Percentiles rank a stretch among this genome's conserved stretches.
phyloP scores from a whole-genome alignment of 2,888 invertebrate genomes.

The Cryptocheilus praepositus region DNA sequence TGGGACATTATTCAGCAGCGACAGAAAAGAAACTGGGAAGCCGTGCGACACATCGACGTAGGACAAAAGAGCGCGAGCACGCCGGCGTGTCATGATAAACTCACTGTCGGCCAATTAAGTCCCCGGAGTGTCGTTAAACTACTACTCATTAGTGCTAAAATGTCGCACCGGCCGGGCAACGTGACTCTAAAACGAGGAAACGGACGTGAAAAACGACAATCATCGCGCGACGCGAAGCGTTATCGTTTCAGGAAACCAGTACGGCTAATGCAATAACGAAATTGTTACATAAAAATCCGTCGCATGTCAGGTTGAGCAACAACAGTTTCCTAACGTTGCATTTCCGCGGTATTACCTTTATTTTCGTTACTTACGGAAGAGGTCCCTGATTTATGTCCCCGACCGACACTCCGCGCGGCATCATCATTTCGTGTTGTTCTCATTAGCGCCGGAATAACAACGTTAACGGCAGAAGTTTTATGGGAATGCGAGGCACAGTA shows the following conservation, averaged over 20 bases:
- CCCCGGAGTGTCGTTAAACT: slow-evolving; percentile 52
- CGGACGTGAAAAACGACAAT: slow-evolving; percentile 62
- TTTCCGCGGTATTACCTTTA: no score
- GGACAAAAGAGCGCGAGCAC: not conserved
- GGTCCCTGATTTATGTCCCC: no score
- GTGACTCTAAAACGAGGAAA: slow-evolving; percentile 50
- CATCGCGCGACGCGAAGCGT: slow-evolving; percentile 39
- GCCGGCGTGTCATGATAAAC: slow-evolving; percentile 35
- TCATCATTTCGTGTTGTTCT: no score
- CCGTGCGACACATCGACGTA: not conserved
- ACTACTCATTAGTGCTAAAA: slow-evolving; percentile 54
- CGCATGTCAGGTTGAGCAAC: no score
- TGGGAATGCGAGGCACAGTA: no score
- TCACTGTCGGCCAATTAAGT: slow-evolving; percentile 53
- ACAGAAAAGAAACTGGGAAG: not conserved
- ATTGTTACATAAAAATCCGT: slow-evolving; percentile 43
- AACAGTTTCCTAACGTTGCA: no score
- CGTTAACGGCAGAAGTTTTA: no score
- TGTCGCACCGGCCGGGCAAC: slow-evolving; percentile 27
- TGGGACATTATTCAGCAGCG: slow-evolving; percentile 36
- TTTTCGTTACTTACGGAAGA: no score
- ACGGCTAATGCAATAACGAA: slow-evolving; percentile 37
- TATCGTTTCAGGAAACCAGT: slow-evolving; percentile 47
- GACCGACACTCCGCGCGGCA: no score
- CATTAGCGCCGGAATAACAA: no score